Percentiles rank a stretch among this genome's conserved stretches.
Conservation (phyloP, 2,888 invertebrate genomes). For the Sphecodes monilicornis region DNA sequence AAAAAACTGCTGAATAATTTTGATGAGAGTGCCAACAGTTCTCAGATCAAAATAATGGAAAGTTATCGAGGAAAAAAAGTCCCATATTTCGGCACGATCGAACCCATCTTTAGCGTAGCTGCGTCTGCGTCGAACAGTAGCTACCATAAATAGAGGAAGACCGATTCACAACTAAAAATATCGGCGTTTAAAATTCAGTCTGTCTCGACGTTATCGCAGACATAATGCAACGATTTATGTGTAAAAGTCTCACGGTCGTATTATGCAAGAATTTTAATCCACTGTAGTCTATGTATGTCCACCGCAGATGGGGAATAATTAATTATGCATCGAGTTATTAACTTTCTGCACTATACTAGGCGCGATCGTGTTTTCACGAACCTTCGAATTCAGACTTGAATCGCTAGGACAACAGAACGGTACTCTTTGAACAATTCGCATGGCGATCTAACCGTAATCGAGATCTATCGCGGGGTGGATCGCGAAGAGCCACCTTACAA, state of each 20-base stretch:
- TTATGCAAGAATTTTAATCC: constrained; percentile 1
- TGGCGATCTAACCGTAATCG: constrained; percentile 16
- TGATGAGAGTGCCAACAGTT: too few species aligned
- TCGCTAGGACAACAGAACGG: constrained; percentile 12
- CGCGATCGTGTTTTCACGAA: not conserved
- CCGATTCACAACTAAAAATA: not conserved
- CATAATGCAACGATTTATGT: not conserved
- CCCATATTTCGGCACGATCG: not conserved
- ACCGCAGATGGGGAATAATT: not conserved
- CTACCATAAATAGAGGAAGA: not conserved
- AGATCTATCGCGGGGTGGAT: constrained; percentile 13
- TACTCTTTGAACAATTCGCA: constrained; percentile 7
- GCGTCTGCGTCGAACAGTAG: not conserved
- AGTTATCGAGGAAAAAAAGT: not conserved
- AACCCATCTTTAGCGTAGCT: too few species aligned
- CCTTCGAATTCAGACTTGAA: not conserved
- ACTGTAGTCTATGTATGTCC: not conserved
- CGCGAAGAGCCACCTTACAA: not conserved
- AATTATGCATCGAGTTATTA: not conserved
- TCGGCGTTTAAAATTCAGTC: not conserved
- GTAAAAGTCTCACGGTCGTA: not conserved
- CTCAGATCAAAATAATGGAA: too few species aligned
- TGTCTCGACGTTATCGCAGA: not conserved
- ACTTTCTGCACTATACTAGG: not conserved
- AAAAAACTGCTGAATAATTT: too few species aligned